phyloP scores from a whole-genome alignment of 2,797 vertebrate genomes.

The Hemibagrus guttatus region DNA sequence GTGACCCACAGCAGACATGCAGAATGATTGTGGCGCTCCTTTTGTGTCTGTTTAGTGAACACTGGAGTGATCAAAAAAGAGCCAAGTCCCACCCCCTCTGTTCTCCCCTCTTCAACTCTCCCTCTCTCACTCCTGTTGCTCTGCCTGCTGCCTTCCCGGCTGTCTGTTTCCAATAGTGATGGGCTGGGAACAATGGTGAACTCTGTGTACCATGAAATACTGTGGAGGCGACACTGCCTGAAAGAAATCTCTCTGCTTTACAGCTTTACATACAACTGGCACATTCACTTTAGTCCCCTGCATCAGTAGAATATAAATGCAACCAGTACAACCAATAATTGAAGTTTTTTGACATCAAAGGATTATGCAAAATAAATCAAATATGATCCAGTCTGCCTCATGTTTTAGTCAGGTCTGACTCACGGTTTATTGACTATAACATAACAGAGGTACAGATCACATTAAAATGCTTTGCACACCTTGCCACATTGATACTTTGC shows the following conservation, averaged over 20 bases:
- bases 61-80: conserved; percentile 55
- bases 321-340: neutral
- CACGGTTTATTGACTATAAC: neutral
- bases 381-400: neutral
- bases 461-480: conserved; percentile 10
- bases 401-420: neutral
- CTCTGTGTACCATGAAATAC: conserved; percentile 60
- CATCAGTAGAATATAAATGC: conserved; percentile 6
- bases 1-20: conserved; percentile 54
- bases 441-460: conserved; percentile 22
- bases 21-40: conserved; percentile 45
- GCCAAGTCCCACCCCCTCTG: conserved; percentile 43
- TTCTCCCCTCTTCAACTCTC: conserved; percentile 43
- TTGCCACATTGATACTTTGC: conserved; percentile 2
- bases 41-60: conserved; percentile 58
- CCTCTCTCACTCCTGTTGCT: conserved; percentile 42
- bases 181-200: conserved; percentile 59
- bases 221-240: conserved; percentile 46
- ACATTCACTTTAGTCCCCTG: neutral
- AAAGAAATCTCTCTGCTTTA: conserved; percentile 53
- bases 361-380: neutral
- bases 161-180: conserved; percentile 58
- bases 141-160: conserved; percentile 50
- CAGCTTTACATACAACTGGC: neutral
- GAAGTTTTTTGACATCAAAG: neutral